phyloP scores from a whole-genome alignment of 2,113 vertebrate genomes.

The Micromys minutus region DNA sequence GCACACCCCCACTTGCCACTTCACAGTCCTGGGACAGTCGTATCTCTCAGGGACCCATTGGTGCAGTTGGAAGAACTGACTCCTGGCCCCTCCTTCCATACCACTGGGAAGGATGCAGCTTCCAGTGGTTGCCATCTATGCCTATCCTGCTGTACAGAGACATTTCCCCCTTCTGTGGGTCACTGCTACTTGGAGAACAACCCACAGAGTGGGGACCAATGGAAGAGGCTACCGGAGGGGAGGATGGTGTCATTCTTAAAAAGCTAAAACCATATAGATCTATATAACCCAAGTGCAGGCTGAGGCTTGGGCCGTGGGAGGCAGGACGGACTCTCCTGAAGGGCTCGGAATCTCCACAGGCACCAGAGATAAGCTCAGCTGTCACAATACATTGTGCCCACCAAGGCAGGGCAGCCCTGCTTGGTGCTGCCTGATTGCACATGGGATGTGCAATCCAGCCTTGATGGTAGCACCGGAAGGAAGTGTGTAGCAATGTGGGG shows the following conservation, averaged over 20 bases:
- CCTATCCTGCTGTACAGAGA: not conserved
- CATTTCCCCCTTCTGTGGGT: not conserved
- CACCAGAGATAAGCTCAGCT: not conserved
- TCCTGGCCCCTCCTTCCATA: not conserved
- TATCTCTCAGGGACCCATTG: not conserved
- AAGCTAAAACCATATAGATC: not conserved
- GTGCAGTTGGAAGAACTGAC: not conserved
- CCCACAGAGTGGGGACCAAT: not conserved
- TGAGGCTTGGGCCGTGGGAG: not conserved
- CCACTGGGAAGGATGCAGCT: not conserved
- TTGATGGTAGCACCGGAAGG: not conserved
- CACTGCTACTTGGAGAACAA: not conserved
- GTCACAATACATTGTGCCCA: not conserved
- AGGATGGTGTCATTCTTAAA: not conserved
- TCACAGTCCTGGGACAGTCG: not conserved
- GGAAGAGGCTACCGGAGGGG: not conserved
- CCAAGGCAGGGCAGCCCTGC: not conserved
- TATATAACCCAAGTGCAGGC: too few species aligned
- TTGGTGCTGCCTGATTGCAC: accelerated
- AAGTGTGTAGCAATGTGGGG: not conserved
- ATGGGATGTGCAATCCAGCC: not conserved
- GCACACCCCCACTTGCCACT: not conserved
- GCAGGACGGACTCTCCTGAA: not conserved
- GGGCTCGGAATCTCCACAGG: not conserved
- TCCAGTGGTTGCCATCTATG: not conserved